Conservation (phyloP, 2,888 invertebrate genomes). For the Polydrusus tereticollis region DNA sequence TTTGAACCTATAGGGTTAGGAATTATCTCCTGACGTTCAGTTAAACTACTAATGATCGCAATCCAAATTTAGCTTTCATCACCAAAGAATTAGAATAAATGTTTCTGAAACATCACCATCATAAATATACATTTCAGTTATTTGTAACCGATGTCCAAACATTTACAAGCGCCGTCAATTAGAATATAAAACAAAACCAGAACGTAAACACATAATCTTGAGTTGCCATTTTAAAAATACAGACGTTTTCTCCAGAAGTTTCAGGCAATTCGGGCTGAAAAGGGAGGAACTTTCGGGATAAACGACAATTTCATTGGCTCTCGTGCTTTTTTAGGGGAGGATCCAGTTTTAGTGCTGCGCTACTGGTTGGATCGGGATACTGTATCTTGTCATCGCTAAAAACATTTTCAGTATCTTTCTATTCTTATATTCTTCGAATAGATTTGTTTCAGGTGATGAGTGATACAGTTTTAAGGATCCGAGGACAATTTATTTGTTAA, state of each 20-base stretch:
- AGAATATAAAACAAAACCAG: conserved; percentile 10
- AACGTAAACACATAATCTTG: conserved; percentile 5
- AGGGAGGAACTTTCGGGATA: conserved; percentile 46
- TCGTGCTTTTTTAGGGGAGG: conserved; percentile 45
- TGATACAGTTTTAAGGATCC: conserved; percentile 46
- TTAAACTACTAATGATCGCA: too few species aligned
- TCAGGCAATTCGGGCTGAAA: conserved; percentile 41
- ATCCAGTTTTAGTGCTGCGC: conserved; percentile 24
- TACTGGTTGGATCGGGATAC: conserved; percentile 53
- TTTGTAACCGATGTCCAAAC: conserved; percentile 27
- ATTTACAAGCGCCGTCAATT: conserved; percentile 42
- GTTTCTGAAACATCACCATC: conserved; percentile 25
- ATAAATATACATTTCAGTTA: conserved; percentile 48
- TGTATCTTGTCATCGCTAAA: conserved; percentile 53
- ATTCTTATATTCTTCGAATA: conserved; percentile 52
- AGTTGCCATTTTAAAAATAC: conserved; percentile 45
- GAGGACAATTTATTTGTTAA: background rate
- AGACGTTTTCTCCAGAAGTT: conserved; percentile 25
- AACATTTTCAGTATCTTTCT: conserved; percentile 52
- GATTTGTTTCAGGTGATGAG: conserved; percentile 50
- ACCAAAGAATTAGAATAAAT: too few species aligned
- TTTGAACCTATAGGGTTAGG: too few species aligned
- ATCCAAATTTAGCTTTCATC: too few species aligned
- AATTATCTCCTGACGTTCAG: too few species aligned
- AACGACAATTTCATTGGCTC: conserved; percentile 48